Percentiles rank a stretch among this genome's conserved stretches.
phyloP scores from a whole-genome alignment of 1,140 invertebrate species.

The Lasioglossum albipes region DNA sequence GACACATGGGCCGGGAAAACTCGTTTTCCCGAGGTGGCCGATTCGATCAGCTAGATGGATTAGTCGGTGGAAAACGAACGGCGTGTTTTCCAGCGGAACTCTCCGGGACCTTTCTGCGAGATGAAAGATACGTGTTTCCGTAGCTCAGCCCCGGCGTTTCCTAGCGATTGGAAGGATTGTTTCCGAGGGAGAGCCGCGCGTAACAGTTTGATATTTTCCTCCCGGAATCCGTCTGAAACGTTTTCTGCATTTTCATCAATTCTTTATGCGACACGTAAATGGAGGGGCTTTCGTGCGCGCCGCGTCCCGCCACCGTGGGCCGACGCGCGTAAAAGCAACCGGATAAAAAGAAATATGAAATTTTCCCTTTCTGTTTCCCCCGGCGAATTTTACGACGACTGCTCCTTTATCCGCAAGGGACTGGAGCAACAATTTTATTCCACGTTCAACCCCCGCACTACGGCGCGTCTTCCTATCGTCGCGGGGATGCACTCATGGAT shows the following conservation, averaged over 20 bases:
- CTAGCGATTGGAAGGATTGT: slow-evolving; percentile 8
- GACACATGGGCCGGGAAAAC: too few relatives aligned
- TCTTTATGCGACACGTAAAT: not conserved
- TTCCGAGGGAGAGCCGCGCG: not conserved
- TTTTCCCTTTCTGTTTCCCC: not conserved
- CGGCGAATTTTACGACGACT: slow-evolving; percentile 28
- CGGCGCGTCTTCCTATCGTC: not conserved
- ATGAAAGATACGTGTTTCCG: slow-evolving; percentile 1
- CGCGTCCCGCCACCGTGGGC: not conserved
- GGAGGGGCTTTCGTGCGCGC: not conserved
- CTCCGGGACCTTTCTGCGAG: not conserved
- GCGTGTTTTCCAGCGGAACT: not conserved
- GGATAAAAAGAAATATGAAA: slow-evolving; percentile 10
- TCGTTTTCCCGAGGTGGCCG: too few relatives aligned
- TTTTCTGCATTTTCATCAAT: slow-evolving; percentile 9
- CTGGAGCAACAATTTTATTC: slow-evolving; percentile 24
- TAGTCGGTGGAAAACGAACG: not conserved
- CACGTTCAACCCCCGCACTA: not conserved
- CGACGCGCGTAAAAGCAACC: not conserved
- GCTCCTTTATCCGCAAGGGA: slow-evolving; percentile 10
- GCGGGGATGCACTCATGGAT: slow-evolving; percentile 32
- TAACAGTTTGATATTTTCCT: slow-evolving; percentile 9
- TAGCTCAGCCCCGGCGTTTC: not conserved
- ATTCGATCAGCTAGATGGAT: not conserved
- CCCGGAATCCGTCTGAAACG: slow-evolving; percentile 1